Evolutionary conservation across 2,888 invertebrate genomes (phyloP), one percentile per base, ranked within the genome.

Genomic region (Drosophila multiciliata): DNA sequence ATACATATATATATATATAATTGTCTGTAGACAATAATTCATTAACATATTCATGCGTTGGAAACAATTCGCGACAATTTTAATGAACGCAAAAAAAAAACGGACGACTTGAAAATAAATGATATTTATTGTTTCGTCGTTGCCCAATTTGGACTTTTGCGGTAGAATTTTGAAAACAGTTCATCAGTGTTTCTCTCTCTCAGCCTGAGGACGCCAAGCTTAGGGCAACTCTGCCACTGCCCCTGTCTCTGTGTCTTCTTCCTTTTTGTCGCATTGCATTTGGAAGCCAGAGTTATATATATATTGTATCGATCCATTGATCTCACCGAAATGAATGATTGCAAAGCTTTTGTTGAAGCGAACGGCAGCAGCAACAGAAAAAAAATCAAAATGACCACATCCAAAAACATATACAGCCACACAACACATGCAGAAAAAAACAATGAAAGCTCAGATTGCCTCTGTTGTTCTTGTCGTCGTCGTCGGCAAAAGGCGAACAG

Each of bases 281-380:
- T 45, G 15, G 45, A 45, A 45, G 23, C 58, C 68, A 20, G 69
- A 70, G 72, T 76, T 45, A 23, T 45, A 45, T 45, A 45, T 45
- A 45, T 45, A 82, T 87, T 71, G 77, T 80, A 88, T 89, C 90
- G 90, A 87, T 85, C 79, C 84, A 87, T 87, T 87, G 90, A 87
- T 87, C 87, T 87, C 66, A 90, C 87, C 87, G 87, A 87, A 87
- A 91, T 91, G 89, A 90, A 87, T 87, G 91, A 87, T 90, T 88
- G 73, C 73, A 70, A 70, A 73, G 78, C 64, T 75, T 67, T 61
- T 77, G 73, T 69, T 55, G 62, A 74, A 62, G 67, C 63, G 53
- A 12, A 38, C 26, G 26, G 26, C 12, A 15, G 33, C 32, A 55
- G 29, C 29, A 29, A 11, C 45, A 45, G 23, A 60, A 59, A 26